These are phyloP conservation scores for Cossypha niveicapilla DNA, from an alignment of 2,797 vertebrate species.

Conservation along the genomic window DNA sequence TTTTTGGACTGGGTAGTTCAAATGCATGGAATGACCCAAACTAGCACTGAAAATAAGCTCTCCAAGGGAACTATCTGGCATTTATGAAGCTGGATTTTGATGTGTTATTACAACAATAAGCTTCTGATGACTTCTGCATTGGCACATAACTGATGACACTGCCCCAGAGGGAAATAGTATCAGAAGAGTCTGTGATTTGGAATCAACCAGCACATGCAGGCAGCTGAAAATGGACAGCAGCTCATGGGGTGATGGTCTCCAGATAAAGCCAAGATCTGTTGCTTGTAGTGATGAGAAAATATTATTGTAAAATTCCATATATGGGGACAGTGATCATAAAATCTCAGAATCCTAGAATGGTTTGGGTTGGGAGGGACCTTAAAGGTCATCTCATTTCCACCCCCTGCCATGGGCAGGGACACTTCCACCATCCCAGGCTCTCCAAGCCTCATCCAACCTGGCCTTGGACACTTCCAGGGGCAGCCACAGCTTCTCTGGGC, in stretches of 20 bases:
- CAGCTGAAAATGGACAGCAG: not conserved
- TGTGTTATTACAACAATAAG: not conserved
- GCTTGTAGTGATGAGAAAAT: not conserved
- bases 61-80: not conserved
- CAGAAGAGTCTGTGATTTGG: not conserved
- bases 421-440: fast-evolving
- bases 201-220: not conserved
- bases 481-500: not conserved
- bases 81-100: not conserved
- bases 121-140: not conserved
- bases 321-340: not conserved
- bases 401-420: not conserved
- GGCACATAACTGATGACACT: not conserved
- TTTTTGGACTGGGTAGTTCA: not conserved
- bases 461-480: fast-evolving
- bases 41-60: not conserved
- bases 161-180: not conserved
- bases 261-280: not conserved
- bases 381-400: not conserved
- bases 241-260: not conserved
- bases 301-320: not conserved
- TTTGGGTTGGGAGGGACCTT: not conserved
- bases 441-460: fast-evolving
- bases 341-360: not conserved
- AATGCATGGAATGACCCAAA: not conserved